These are phyloP conservation scores for Drosophila lacicola DNA, from an alignment of 2,888 invertebrate genomes.

Conservation along the genomic window DNA sequence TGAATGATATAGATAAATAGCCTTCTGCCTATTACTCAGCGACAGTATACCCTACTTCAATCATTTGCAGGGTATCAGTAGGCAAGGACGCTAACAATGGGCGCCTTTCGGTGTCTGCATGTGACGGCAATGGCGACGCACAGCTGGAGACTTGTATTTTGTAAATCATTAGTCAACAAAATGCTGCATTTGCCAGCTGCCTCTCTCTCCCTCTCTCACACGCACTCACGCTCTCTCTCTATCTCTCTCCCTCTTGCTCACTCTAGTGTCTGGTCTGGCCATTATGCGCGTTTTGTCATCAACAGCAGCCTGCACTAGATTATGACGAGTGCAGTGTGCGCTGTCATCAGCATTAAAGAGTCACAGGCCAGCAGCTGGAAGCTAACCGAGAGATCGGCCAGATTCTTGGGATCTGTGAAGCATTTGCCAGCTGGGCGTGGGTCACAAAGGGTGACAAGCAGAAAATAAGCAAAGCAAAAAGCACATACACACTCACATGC, in stretches of 20 bases:
- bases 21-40: too few relatives aligned
- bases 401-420: conserved; percentile 27
- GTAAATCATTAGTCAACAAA: conserved; percentile 78
- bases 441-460: conserved; percentile 35
- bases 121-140: conserved; percentile 56
- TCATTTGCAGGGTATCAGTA: too few relatives aligned
- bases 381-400: conserved; percentile 35
- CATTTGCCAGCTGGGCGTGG: neutral
- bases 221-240: neutral
- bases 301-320: conserved; percentile 60
- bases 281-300: conserved; percentile 62
- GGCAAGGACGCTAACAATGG: conserved; percentile 2
- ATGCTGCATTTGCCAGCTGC: conserved; percentile 23
- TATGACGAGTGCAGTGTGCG: conserved; percentile 60
- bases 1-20: too few relatives aligned
- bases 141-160: conserved; percentile 74
- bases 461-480: conserved; percentile 24
- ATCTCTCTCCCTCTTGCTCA: conserved; percentile 4
- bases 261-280: conserved; percentile 15
- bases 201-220: neutral
- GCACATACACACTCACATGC: conserved; percentile 7
- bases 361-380: conserved; percentile 6
- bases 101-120: conserved; percentile 36
- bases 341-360: conserved; percentile 70
- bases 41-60: too few relatives aligned